Base-by-base conservation (phyloP, 2,113 vertebrate species). In the Larimichthys crocea region DNA sequence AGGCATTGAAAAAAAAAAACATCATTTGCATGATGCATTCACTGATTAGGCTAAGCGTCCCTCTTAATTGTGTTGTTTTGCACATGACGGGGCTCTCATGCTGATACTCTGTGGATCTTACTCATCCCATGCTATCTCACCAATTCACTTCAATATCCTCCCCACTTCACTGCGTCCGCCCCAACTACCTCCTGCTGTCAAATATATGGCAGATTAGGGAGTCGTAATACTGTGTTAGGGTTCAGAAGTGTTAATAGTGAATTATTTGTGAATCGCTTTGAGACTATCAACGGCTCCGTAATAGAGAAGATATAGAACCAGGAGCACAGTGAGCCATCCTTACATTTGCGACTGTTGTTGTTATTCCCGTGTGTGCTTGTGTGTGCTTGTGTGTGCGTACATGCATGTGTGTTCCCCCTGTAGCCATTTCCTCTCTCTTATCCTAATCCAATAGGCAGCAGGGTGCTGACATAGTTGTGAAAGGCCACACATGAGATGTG, bases 1-100 rank as follows among this genome's bases (percentile, higher is more conserved):
- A 81, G 82, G 59, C 80, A 83, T 80, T 67, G 48, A 64, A 74
- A 79, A 82, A 86, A 86, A 89, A 86, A 74, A 69, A 83, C 90
- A 91, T 86, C 4, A 94, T 94, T 93, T 94, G 88, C 92, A 94
- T 93, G 89, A 90, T 90, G 87, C 91, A 89, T 94, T 92, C 77
- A 88, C 50, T 90, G 86, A 92, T 93, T 91, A 92, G 60, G 71
- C 79, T 76, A 85, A 88, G 87, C 88, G 82, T 84, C 62, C 67
- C 75, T 89, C 92, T 91, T 94, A 94, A 94, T 93, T 94, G 92
- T 80, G 91, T 95, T 93, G 93, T 93, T 94, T 94, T 93, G 92
- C 93, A 90, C 91, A 86, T 93, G 82, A 83, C 63, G 85, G 63
- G 77, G 73, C 82, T 90, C 81, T 92, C 93, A 91, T 90, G 91